A percentile compares a stretch with the other conserved stretches of the same genome.
Evolutionary conservation across 2,888 invertebrate genomes (phyloP).

Genomic region (Melipona beecheii): DNA sequence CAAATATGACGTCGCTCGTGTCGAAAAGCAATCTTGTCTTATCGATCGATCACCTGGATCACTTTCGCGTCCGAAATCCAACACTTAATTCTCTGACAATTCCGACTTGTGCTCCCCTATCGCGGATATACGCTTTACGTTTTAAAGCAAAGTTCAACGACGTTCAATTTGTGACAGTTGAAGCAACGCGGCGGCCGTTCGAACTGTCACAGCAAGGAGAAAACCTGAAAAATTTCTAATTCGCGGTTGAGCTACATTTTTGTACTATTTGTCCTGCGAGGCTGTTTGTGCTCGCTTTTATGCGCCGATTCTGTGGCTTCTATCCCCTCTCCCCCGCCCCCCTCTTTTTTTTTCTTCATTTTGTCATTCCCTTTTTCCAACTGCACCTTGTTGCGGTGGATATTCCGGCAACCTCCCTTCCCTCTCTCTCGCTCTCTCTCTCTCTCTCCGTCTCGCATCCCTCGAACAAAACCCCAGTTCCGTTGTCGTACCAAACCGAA

Average conservation of each 20-base stretch:
- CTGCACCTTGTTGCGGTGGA: constrained; percentile 66
- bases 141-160: background rate
- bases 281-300: constrained; percentile 50
- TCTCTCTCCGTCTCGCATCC: constrained; percentile 26
- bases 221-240: constrained; percentile 49
- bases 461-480: constrained; percentile 64
- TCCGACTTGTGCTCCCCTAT: too few species aligned
- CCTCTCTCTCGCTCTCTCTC: too few species aligned
- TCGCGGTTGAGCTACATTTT: constrained; percentile 34
- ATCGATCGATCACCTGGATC: too few species aligned
- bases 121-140: too few species aligned
- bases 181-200: background rate
- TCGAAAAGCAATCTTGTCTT: background rate
- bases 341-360: constrained; percentile 39
- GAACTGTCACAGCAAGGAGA: constrained; percentile 7
- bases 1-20: background rate
- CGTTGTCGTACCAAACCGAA: constrained; percentile 58
- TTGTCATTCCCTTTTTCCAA: constrained; percentile 50
- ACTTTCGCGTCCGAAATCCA: too few species aligned
- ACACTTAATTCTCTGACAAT: too few species aligned
- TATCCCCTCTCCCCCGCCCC: constrained; percentile 1
- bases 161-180: background rate
- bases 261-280: constrained; percentile 32
- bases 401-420: constrained; percentile 54
- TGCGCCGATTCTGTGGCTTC: constrained; percentile 54